Conservation (phyloP, 2,888 invertebrate species). For the Trissoscelio sp. region DNA sequence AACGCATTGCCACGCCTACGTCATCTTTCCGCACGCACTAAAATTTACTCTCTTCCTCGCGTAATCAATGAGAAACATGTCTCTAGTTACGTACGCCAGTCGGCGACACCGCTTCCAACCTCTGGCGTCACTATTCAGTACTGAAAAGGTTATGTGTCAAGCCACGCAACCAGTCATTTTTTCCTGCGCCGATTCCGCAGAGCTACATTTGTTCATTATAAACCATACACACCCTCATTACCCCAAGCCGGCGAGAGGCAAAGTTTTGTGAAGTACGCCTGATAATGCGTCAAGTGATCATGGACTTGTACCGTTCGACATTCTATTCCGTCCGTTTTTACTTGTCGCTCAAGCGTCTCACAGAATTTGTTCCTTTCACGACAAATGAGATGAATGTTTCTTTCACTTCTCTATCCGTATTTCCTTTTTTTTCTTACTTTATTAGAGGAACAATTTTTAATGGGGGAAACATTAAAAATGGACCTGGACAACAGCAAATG, state of each 20-base stretch:
- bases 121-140: conserved; percentile 60
- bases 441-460: no score
- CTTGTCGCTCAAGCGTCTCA: not conserved
- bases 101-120: conserved; percentile 71
- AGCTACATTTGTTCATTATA: conserved; percentile 17
- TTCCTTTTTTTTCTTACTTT: no score
- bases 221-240: conserved; percentile 9
- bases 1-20: conserved; percentile 82
- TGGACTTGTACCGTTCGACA: not conserved
- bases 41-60: conserved; percentile 83
- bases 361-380: not conserved
- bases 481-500: no score
- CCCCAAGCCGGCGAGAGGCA: not conserved
- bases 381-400: conserved; percentile 15
- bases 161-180: conserved; percentile 34
- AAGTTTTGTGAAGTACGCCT: conserved; percentile 18
- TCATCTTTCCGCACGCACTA: conserved; percentile 78
- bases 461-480: no score
- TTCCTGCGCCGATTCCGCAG: conserved; percentile 12
- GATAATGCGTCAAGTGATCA: conserved; percentile 18
- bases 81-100: conserved; percentile 71
- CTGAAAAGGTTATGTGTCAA: conserved; percentile 67
- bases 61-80: conserved; percentile 81
- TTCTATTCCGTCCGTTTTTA: not conserved
- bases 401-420: no score